Evolutionary conservation across 2,888 invertebrate species (phyloP).

Genomic region (Pandemis corylana): DNA sequence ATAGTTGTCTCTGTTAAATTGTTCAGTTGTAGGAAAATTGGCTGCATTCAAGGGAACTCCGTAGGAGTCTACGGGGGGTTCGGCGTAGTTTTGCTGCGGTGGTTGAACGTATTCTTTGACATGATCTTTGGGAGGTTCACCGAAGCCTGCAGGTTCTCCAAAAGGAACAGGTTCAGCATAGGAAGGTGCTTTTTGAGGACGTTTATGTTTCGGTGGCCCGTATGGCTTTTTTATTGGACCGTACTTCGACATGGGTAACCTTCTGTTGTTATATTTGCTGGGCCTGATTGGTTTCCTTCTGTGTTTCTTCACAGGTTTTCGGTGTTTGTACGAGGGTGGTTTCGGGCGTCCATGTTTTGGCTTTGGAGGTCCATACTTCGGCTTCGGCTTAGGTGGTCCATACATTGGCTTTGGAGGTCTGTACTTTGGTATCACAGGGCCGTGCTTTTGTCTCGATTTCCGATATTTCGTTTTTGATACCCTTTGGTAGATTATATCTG

Average conservation of each 20-base stretch:
- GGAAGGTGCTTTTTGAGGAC: constrained; percentile 43
- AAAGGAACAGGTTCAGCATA: constrained; percentile 54
- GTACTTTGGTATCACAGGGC: constrained; percentile 42
- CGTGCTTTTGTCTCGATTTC: constrained; percentile 55
- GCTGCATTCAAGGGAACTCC: constrained; percentile 58
- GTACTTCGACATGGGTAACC: constrained; percentile 55
- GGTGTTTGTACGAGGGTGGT: constrained; percentile 36
- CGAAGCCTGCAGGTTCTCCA: constrained; percentile 58
- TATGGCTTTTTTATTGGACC: constrained; percentile 35
- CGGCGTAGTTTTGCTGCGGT: constrained; percentile 54
- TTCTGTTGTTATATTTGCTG: constrained; percentile 52
- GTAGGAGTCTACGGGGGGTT: constrained; percentile 68
- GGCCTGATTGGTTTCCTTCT: constrained; percentile 52
- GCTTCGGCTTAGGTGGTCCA: not conserved
- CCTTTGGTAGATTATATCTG: constrained; percentile 66
- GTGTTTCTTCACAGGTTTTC: constrained; percentile 61
- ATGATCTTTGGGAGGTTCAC: constrained; percentile 66
- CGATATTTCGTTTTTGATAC: constrained; percentile 55
- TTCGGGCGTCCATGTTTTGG: constrained; percentile 53
- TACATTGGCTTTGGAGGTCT: constrained; percentile 17
- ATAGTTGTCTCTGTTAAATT: constrained; percentile 45
- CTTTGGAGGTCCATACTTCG: constrained; percentile 7
- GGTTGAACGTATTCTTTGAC: constrained; percentile 48
- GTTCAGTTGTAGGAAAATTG: constrained; percentile 51
- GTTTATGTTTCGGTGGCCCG: constrained; percentile 35